Evolutionary conservation across 64 coral and sea anemone genomes (phyloP).

Genomic region (Platygyra sinensis): DNA sequence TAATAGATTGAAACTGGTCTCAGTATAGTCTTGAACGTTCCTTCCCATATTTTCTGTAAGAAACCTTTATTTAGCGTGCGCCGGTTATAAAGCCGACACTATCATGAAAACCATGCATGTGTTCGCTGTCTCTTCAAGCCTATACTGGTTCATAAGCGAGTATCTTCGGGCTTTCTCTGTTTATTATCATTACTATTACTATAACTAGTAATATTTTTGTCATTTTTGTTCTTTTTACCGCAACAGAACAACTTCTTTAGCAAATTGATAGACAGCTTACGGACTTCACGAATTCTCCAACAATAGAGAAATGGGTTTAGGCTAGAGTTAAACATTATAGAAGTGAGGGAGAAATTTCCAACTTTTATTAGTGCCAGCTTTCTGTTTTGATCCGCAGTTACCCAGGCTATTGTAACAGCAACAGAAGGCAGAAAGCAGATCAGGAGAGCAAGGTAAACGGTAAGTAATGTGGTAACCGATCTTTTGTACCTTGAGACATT

Average conservation of each 20-base stretch:
- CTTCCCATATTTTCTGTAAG: too few relatives aligned
- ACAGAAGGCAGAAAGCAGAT: neutral
- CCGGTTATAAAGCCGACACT: too few relatives aligned
- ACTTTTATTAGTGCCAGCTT: neutral
- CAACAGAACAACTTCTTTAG: neutral
- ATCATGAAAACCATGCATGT: too few relatives aligned
- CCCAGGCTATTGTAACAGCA: neutral
- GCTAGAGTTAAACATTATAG: slow-evolving; percentile 10
- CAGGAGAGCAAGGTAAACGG: neutral
- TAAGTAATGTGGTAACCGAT: neutral
- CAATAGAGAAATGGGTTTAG: neutral
- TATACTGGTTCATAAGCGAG: neutral
- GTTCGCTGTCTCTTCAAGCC: neutral
- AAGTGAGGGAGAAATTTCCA: slow-evolving; percentile 10
- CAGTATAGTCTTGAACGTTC: too few relatives aligned
- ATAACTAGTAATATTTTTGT: neutral
- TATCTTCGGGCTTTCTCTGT: neutral
- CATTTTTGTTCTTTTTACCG: neutral
- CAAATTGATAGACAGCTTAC: neutral
- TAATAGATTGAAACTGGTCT: too few relatives aligned
- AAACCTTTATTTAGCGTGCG: too few relatives aligned
- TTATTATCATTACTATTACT: neutral
- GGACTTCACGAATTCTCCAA: slow-evolving; percentile 1
- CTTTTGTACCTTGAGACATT: neutral
- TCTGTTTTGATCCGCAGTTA: neutral